These are phyloP conservation scores for Seison nebaliae DNA, from an alignment of 1,140 invertebrate species.

Conservation along the genomic window DNA sequence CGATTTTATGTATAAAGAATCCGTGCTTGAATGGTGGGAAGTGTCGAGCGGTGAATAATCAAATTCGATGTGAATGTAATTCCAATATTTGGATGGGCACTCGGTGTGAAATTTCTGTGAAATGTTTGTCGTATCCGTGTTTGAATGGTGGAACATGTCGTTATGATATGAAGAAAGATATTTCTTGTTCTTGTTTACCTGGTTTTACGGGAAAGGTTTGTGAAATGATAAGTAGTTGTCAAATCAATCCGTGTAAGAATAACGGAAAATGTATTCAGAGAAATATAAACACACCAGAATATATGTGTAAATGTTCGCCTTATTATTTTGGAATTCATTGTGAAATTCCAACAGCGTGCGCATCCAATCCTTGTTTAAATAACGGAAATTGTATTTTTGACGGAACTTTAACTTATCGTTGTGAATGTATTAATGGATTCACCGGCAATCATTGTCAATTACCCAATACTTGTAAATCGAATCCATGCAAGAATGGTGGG, in stretches of 20 bases:
- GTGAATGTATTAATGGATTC: constrained; percentile 5
- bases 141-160: constrained; percentile 38
- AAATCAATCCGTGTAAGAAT: constrained; percentile 8
- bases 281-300: background rate
- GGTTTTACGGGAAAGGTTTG: constrained; percentile 14
- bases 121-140: constrained; percentile 61
- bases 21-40: constrained; percentile 46
- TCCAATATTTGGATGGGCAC: constrained; percentile 29
- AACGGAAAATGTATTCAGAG: constrained; percentile 7
- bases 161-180: constrained; percentile 3
- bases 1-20: background rate
- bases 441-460: constrained; percentile 3
- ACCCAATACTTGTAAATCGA: constrained; percentile 13
- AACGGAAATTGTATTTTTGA: constrained; percentile 15
- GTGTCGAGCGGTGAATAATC: constrained; percentile 30
- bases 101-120: constrained; percentile 8
- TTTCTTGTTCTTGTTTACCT: constrained; percentile 14
- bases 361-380: constrained; percentile 15
- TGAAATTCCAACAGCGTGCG: constrained; percentile 14
- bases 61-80: constrained; percentile 42
- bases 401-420: constrained; percentile 1
- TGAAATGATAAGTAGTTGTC: constrained; percentile 10
- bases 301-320: constrained; percentile 20
- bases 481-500: constrained; percentile 11
- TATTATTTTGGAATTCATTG: constrained; percentile 18